A percentile compares a stretch with the other conserved stretches of the same genome.
phyloP scores from a whole-genome alignment of 1,140 invertebrate species.

The Coboldia fuscipes region DNA sequence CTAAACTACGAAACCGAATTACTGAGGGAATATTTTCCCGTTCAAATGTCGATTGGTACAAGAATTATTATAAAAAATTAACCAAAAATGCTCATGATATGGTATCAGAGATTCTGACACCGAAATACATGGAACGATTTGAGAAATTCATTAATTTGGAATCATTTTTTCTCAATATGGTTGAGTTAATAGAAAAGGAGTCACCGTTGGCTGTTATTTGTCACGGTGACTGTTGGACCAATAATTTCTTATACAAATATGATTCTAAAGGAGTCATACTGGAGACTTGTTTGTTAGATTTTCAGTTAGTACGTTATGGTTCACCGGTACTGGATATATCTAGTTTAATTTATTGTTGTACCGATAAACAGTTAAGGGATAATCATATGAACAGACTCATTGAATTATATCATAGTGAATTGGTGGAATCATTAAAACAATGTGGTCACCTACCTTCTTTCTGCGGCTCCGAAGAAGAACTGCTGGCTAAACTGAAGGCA shows the following conservation, averaged over 20 bases:
- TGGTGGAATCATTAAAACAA: conserved; percentile 22
- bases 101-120: conserved; percentile 32
- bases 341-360: conserved; percentile 41
- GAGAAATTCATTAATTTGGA: conserved; percentile 34
- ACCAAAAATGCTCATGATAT: conserved; percentile 39
- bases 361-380: conserved; percentile 31
- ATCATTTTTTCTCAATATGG: conserved; percentile 43
- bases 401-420: conserved; percentile 25
- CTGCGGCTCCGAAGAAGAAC: conserved; percentile 22
- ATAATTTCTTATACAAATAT: conserved; percentile 45
- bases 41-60: conserved; percentile 44
- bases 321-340: conserved; percentile 43
- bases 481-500: conserved; percentile 31
- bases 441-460: conserved; percentile 22
- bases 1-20: conserved; percentile 26
- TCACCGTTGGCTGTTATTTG: conserved; percentile 42
- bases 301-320: conserved; percentile 42
- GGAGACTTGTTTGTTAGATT: conserved; percentile 44
- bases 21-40: conserved; percentile 34
- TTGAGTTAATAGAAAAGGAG: conserved; percentile 31
- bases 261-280: conserved; percentile 23
- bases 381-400: conserved; percentile 31
- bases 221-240: conserved; percentile 57
- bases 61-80: conserved; percentile 39
- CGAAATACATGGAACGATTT: conserved; percentile 34